Evolutionary conservation across 1,140 invertebrate genomes (phyloP).

Genomic region (Halotydeus destructor): DNA sequence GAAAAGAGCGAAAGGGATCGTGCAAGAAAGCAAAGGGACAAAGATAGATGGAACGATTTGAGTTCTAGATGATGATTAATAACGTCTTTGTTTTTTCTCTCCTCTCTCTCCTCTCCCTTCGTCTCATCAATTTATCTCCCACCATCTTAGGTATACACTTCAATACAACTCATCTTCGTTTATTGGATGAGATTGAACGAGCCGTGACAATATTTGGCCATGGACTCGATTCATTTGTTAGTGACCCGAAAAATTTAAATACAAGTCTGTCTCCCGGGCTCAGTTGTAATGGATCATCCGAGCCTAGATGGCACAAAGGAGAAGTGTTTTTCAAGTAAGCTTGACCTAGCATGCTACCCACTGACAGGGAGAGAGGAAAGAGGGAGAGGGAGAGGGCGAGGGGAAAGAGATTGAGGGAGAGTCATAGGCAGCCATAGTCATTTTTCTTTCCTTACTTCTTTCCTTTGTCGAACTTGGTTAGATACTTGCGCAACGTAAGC

Average conservation of each 20-base stretch:
- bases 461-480: slow-evolving; percentile 5
- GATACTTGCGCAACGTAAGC: slow-evolving; percentile 18
- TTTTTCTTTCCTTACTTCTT: neutral
- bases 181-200: slow-evolving; percentile 64
- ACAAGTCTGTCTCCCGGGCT: slow-evolving; percentile 53
- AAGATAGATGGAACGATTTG: too few species aligned
- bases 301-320: slow-evolving; percentile 50
- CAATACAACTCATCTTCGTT: slow-evolving; percentile 52
- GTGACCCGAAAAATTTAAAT: slow-evolving; percentile 37
- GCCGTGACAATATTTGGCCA: slow-evolving; percentile 75
- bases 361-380: neutral
- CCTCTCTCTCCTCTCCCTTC: slow-evolving; percentile 11
- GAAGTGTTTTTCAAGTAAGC: slow-evolving; percentile 41
- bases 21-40: too few species aligned
- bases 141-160: slow-evolving; percentile 56
- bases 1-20: too few species aligned
- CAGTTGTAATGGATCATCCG: slow-evolving; percentile 44
- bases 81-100: slow-evolving; percentile 12
- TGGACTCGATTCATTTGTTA: slow-evolving; percentile 62
- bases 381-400: too few species aligned
- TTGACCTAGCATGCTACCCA: neutral
- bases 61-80: too few species aligned
- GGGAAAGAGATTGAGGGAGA: too few species aligned
- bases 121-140: slow-evolving; percentile 1
- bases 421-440: too few species aligned